Evolutionary conservation across 1,140 invertebrate genomes (phyloP).

Genomic region (Manduca sexta): DNA sequence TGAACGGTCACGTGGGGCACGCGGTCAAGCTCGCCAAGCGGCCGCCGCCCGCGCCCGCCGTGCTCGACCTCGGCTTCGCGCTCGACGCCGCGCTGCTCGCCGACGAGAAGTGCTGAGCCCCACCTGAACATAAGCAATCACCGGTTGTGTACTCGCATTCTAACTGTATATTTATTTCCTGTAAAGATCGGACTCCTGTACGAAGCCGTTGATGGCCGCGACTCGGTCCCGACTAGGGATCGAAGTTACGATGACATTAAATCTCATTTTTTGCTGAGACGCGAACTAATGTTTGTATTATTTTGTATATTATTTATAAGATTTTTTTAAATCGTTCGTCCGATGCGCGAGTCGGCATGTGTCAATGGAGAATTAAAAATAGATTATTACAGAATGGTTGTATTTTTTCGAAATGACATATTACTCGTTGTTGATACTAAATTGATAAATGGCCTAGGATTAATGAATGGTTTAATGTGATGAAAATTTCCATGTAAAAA

Average conservation of each 20-base stretch:
- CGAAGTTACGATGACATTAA: slow-evolving; percentile 54
- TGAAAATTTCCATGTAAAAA: slow-evolving; percentile 72
- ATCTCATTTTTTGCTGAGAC: slow-evolving; percentile 53
- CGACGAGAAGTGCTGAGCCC: slow-evolving; percentile 68
- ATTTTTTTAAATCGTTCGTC: slow-evolving; percentile 52
- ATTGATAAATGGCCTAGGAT: slow-evolving; percentile 64
- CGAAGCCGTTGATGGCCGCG: slow-evolving; percentile 40
- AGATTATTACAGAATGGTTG: slow-evolving; percentile 63
- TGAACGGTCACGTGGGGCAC: slow-evolving; percentile 43
- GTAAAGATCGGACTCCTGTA: slow-evolving; percentile 48
- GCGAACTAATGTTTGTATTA: slow-evolving; percentile 68
- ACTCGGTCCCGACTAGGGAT: slow-evolving; percentile 48
- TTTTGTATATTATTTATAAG: slow-evolving; percentile 74
- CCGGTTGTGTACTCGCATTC: slow-evolving; percentile 53
- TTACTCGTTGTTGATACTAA: slow-evolving; percentile 63
- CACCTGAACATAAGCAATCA: slow-evolving; percentile 39
- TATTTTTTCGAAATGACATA: slow-evolving; percentile 64
- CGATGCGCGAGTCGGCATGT: slow-evolving; percentile 34
- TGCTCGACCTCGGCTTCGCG: slow-evolving; percentile 61
- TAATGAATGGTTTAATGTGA: slow-evolving; percentile 65
- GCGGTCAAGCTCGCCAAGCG: slow-evolving; percentile 44
- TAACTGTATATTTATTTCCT: slow-evolving; percentile 70
- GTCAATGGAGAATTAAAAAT: slow-evolving; percentile 56
- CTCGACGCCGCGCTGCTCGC: slow-evolving; percentile 63
- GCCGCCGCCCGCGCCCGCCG: slow-evolving; percentile 24